Base-by-base conservation (phyloP, 2,888 invertebrate species). In the Campaea margaritaria region DNA sequence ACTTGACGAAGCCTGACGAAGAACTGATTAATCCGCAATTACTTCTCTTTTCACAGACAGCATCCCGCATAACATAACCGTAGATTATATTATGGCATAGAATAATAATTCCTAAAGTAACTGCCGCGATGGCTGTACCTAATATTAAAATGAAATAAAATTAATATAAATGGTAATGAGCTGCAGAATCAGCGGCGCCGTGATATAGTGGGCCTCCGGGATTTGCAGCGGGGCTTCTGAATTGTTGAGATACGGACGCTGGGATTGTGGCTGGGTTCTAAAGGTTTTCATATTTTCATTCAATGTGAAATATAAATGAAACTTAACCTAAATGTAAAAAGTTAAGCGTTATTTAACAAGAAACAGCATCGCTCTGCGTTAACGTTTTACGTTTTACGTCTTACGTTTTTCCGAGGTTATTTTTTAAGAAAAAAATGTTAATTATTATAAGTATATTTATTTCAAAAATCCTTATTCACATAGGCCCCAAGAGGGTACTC, bases 151-250 rank as follows among this genome's bases (percentile, higher is more conserved):
- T 76, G 68, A 76, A 82, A 83, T 79, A 75, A 81, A 82, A 85
- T 85, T 83, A 83, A 85, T 85, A 85, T 81, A 85, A 79, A 85
- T 86, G 84, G 74, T 82, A 85, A 85, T 85, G 69, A 76, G 76
- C 54, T 62, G 49, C 53, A 59, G 74, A 61, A 69, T 69, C 73
- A 61, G 69, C 62, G 65, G 62, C 72, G 58, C 60, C 67, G n/a
- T 81, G 81, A 85, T 76, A 59, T 75, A 85, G 72, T 72, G 75
- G 60, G 54, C 85, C 65, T 76, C 9, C 4, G 81, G 75, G 84
- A 73, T 65, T 66, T 53, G 36, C 28, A 53, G 50, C 28, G 31
- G 31, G 16, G 38, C 46, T 43, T 51, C 46, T n/a, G 41, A 50
- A 50, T 53, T 39, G 44, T 27, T n/a, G 57, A 41, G 31, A 57